These are phyloP conservation scores for Aphyosemion australe DNA, from an alignment of 2,113 vertebrate genomes.

Conservation along the genomic window DNA sequence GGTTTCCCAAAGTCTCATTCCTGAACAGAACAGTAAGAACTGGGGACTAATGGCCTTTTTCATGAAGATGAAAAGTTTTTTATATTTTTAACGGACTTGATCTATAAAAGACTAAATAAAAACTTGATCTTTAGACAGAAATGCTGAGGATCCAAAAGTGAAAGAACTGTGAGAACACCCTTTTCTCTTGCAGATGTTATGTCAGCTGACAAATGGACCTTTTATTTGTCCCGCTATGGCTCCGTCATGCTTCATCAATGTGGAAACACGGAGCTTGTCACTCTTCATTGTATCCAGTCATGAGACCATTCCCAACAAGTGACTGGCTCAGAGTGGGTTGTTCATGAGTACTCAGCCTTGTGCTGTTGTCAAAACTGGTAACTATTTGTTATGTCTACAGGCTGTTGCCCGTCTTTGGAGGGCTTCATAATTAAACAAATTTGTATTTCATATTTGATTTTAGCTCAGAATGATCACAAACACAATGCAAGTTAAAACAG, in stretches of 20 bases:
- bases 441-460: too few species aligned
- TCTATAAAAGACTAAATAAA: too few species aligned
- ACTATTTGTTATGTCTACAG: slow-evolving; percentile 3
- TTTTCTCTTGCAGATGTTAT: background rate
- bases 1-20: too few species aligned
- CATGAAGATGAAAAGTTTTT: too few species aligned
- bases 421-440: too few species aligned
- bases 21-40: too few species aligned
- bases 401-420: background rate
- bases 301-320: slow-evolving; percentile 5
- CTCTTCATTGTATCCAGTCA: slow-evolving; percentile 13
- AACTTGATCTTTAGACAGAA: too few species aligned
- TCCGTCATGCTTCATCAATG: background rate
- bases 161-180: background rate
- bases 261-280: slow-evolving; percentile 10
- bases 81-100: too few species aligned
- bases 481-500: too few species aligned
- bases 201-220: slow-evolving; percentile 8
- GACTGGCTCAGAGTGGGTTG: background rate
- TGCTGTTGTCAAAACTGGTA: background rate
- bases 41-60: too few species aligned
- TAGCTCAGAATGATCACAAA: too few species aligned
- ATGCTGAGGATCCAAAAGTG: background rate
- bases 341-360: background rate
- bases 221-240: slow-evolving; percentile 8